Base-by-base conservation (phyloP, 2,888 invertebrate genomes). In the Caenorhabditis doughertyi region DNA sequence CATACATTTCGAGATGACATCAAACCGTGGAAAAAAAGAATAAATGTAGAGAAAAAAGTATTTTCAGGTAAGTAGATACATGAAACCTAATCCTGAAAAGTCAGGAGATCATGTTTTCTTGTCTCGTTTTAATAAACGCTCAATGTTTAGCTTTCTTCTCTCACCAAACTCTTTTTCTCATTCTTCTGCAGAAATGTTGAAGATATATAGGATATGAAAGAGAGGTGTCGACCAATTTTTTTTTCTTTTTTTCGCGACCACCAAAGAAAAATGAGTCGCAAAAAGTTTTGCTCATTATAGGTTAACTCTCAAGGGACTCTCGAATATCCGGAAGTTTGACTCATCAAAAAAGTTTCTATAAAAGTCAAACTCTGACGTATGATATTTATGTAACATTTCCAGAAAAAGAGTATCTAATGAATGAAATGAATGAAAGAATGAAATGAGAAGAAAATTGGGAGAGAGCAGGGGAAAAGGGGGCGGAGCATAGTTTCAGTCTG, bases 121-220 rank as follows among this genome's bases (percentile, higher is more conserved):
- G 65, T 65, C 65, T 47, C 27, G 62, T 64, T 35, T 64, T 51
- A 65, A 65, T 65, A 65, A 65, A 65, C n/a, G 47, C 64, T 64
- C 64, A 64, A 49, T 51, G 51, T 49, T 51, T 51, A 49, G 62
- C 25, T 64, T 64, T 25, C 21, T 29, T 18, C 35, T 29, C n/a
- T 25, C 62, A 13, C 60, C 18, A 44, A 44, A 51, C 23, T 51
- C 32, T 25, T 18, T 47, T 18, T 47, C 21, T 47, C 65, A 51
- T 51, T 51, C 51, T 35, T 35, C 32, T 47, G 44, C 51, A 51
- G 35, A 1, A 18, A 39, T 39, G 39, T 18, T 64, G n/a, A 42
- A 44, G 62, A 64, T 32, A 32, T n/a, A n/a, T n/a, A n/a, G n/a
- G n/a, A n/a, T 25, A 60, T 42, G 23, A 47, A 23, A 11, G 18